Percentiles rank a stretch among this genome's conserved stretches.
phyloP scores from a whole-genome alignment of 2,797 vertebrate species.

The Pseudopleuronectes americanus region DNA sequence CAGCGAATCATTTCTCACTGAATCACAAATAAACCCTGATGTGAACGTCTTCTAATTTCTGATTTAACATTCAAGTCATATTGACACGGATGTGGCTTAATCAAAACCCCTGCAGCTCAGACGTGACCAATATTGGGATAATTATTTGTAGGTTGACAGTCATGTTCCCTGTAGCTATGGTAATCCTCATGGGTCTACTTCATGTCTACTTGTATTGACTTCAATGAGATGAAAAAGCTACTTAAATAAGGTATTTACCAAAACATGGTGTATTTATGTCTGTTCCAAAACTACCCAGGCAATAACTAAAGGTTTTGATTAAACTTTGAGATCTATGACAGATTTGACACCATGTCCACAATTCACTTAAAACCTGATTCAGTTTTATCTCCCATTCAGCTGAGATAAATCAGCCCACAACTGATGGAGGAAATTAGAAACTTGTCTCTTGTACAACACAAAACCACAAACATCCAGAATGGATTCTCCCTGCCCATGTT shows the following conservation, averaged over 20 bases:
- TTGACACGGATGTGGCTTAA: neutral
- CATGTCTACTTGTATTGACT: neutral
- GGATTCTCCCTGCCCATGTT: neutral
- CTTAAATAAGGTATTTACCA: neutral
- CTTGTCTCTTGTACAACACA: neutral
- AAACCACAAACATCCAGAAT: neutral
- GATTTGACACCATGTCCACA: neutral
- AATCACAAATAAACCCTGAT: conserved; percentile 34
- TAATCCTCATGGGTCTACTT: neutral
- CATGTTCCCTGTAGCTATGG: neutral
- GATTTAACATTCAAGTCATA: conserved; percentile 40
- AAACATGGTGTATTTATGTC: neutral
- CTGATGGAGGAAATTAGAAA: conserved; percentile 20
- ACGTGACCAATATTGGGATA: neutral
- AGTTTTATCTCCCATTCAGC: neutral
- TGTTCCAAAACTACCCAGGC: neutral
- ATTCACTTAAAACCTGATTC: neutral
- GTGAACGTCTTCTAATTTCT: conserved; percentile 7
- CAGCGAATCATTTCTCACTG: neutral
- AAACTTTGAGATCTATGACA: neutral
- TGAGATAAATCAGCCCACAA: neutral
- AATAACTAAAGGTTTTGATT: neutral
- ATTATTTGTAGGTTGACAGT: neutral
- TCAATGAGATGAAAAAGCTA: neutral
- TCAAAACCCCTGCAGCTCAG: neutral